A percentile compares a stretch with the other conserved stretches of the same genome.
Conservation (phyloP, 2,888 invertebrate species). For the Embidobia sp. region DNA sequence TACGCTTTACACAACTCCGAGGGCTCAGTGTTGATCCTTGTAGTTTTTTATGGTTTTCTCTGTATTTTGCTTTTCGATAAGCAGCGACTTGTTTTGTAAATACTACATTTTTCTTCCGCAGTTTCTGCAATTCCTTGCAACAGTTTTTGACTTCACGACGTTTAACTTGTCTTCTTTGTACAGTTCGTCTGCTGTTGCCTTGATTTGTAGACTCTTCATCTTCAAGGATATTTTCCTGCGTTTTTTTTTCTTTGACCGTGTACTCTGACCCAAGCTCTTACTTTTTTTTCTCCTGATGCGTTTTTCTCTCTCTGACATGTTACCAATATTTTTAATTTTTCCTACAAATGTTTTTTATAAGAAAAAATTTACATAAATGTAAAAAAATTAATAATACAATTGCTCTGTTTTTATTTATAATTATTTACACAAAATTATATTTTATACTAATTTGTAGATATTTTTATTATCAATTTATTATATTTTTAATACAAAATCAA, state of each 20-base stretch:
- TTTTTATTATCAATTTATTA: no score
- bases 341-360: conserved; percentile 15
- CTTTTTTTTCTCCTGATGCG: conserved; percentile 10
- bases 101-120: background rate
- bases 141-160: background rate
- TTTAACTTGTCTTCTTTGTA: background rate
- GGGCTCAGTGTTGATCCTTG: background rate
- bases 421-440: no score
- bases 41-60: background rate
- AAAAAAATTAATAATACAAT: conserved; percentile 15
- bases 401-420: no score
- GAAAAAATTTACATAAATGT: conserved; percentile 12
- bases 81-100: background rate
- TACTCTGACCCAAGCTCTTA: background rate
- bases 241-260: background rate
- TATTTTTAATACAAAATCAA: no score
- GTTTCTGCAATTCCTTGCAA: background rate
- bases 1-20: background rate
- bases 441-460: no score
- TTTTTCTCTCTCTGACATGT: conserved; percentile 34
- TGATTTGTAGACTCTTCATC: background rate
- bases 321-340: conserved; percentile 20
- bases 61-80: background rate
- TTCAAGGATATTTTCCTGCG: background rate
- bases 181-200: background rate